These are phyloP conservation scores for Cydia amplana DNA, from an alignment of 1,140 invertebrate genomes.

Conservation along the genomic window DNA sequence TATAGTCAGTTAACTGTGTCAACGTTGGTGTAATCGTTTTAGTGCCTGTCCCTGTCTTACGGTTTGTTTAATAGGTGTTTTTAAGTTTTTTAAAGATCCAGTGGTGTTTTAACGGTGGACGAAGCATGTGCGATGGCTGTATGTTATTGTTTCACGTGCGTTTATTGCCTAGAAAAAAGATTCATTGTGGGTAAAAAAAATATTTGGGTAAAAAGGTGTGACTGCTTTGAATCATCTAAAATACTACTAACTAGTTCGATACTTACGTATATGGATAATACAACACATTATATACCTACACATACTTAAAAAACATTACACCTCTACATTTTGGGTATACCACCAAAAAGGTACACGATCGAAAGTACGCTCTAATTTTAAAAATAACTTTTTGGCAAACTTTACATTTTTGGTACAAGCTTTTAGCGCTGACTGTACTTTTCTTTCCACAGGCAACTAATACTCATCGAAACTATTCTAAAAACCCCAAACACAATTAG, in stretches of 20 bases:
- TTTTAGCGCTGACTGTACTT: no score
- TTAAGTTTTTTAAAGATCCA: conserved; percentile 48
- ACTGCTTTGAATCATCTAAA: not conserved
- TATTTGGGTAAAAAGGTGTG: not conserved
- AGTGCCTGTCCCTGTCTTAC: not conserved
- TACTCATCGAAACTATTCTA: no score
- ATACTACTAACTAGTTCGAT: not conserved
- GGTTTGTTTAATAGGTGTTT: conserved; percentile 57
- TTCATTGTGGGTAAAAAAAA: not conserved
- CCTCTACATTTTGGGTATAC: no score
- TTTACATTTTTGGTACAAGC: no score
- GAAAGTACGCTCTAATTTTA: no score
- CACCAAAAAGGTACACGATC: no score
- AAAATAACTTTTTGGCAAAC: no score
- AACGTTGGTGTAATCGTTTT: not conserved
- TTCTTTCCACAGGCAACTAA: no score
- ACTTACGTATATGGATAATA: no score
- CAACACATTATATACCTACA: no score
- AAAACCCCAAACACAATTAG: no score
- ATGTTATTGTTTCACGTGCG: conserved; percentile 8
- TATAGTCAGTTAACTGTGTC: not conserved
- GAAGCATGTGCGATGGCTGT: conserved; percentile 24
- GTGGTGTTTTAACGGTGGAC: conserved; percentile 38
- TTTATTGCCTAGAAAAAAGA: conserved; percentile 17
- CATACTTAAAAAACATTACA: no score